Percentiles rank a stretch among this genome's conserved stretches.
phyloP scores from a whole-genome alignment of 2,888 invertebrate species.

The Tenthredo scrophulariae region DNA sequence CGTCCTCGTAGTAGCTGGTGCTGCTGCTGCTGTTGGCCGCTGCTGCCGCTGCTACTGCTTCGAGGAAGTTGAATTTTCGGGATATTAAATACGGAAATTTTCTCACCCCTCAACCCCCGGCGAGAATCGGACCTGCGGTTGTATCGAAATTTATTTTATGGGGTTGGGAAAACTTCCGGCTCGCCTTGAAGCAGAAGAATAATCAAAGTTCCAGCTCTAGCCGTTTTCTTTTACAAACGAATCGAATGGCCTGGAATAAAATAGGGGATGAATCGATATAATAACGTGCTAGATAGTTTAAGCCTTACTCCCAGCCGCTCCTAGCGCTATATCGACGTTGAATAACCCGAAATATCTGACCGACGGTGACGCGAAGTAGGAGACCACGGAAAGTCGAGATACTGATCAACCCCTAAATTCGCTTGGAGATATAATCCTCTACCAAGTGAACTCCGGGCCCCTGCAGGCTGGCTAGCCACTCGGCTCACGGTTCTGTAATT shows the following conservation, averaged over 20 bases:
- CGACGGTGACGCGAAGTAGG: neutral
- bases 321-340: constrained; percentile 3
- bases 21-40: neutral
- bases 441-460: constrained; percentile 7
- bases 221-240: neutral
- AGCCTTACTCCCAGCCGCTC: neutral
- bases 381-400: constrained; percentile 40
- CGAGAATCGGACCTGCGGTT: neutral
- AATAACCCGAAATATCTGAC: constrained; percentile 37
- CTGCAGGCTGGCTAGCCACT: neutral
- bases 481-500: constrained; percentile 21
- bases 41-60: neutral
- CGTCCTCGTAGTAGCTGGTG: neutral
- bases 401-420: constrained; percentile 47
- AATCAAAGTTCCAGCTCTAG: neutral
- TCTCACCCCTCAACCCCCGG: neutral
- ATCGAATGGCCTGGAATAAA: neutral
- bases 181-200: neutral
- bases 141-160: neutral
- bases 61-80: neutral
- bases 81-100: constrained; percentile 20
- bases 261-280: neutral
- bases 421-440: constrained; percentile 39
- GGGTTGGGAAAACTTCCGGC: neutral
- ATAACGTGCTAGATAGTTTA: neutral